A percentile compares a stretch with the other conserved stretches of the same genome.
Conservation (phyloP, 2,113 vertebrate genomes). For the Pelvicachromis taeniatus region DNA sequence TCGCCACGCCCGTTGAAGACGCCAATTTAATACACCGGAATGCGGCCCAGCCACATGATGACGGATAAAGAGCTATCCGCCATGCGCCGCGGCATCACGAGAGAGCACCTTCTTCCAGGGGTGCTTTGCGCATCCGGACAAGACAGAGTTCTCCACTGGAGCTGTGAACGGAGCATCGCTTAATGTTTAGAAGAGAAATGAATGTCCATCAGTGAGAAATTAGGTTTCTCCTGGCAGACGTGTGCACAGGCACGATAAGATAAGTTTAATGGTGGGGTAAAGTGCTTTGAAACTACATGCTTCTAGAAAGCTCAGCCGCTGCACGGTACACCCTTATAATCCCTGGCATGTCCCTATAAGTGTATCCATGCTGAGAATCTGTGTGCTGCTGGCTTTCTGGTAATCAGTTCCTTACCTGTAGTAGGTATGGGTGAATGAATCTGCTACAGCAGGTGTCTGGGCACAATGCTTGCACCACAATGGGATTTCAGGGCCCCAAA, state of each 20-base stretch:
- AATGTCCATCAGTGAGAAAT: constrained; percentile 16
- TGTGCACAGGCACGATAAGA: constrained; percentile 40
- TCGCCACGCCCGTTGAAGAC: constrained; percentile 49
- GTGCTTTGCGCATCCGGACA: background rate
- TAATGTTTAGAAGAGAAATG: background rate
- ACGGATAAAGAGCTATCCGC: constrained; percentile 48
- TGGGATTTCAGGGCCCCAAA: constrained; percentile 59
- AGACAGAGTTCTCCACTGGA: background rate
- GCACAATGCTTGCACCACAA: constrained; percentile 53
- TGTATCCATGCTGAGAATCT: constrained; percentile 5
- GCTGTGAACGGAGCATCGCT: background rate
- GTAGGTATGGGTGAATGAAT: constrained; percentile 51
- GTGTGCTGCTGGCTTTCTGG: constrained; percentile 20
- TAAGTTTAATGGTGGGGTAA: constrained; percentile 7
- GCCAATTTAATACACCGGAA: constrained; percentile 46
- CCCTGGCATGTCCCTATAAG: background rate
- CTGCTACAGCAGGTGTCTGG: constrained; percentile 52
- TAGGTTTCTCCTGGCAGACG: background rate
- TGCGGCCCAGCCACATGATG: constrained; percentile 18
- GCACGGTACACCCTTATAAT: constrained; percentile 25
- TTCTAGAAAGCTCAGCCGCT: constrained; percentile 14
- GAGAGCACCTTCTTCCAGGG: background rate
- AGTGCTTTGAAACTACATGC: constrained; percentile 3
- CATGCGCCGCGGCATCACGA: background rate
- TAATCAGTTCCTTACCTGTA: constrained; percentile 47